Base-by-base conservation (phyloP, 2,888 invertebrate genomes). In the Rotaria sp. region DNA sequence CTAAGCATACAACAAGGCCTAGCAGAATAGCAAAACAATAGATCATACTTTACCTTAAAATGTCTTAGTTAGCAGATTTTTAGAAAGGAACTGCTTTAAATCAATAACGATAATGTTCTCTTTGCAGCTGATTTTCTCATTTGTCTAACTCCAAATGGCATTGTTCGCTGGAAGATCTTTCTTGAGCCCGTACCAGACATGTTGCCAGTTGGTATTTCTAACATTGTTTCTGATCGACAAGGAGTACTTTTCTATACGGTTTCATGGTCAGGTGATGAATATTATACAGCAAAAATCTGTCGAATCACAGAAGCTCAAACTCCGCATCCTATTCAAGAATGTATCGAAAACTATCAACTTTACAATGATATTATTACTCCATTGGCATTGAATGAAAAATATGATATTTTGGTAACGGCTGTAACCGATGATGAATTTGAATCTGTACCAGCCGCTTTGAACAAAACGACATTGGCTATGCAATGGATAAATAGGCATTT, bases 141-240 rank as follows among this genome's bases (percentile, higher is more conserved):
- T 3, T 67, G 67, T 67, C 67, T 67, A 11, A 67, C 67, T 30
- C 4, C 67, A 67, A 67, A 67, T 35, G 67, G 67, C 13, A 67
- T 15, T 26, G 67, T 67, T 67, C 67, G 67, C 18, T 67, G 67
- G 67, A 67, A 5, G n/a, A 13, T 67, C 13, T 35, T 18, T 67
- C 2, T 67, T 18, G 67, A 67, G n/a, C 67, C 67, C 7, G 67
- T 67, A 26, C 10, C 5, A 67, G 30, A n/a, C 30, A 67, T 67
- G 67, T 13, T 21, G 4, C 67, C 67, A 21, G 13, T 30, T 67
- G 67, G 67, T 35, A 5, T 67, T 15, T 67, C 67, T 18, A 67
- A 67, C 18, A 67, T 67, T 67, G n/a, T 67, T 67, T 8, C n/a
- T 67, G 67, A 67, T 67, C 67, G 67, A 67, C 67, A 67, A 26